Base-by-base conservation (phyloP, 2,797 vertebrate species). In the Sebastes glaucus region DNA sequence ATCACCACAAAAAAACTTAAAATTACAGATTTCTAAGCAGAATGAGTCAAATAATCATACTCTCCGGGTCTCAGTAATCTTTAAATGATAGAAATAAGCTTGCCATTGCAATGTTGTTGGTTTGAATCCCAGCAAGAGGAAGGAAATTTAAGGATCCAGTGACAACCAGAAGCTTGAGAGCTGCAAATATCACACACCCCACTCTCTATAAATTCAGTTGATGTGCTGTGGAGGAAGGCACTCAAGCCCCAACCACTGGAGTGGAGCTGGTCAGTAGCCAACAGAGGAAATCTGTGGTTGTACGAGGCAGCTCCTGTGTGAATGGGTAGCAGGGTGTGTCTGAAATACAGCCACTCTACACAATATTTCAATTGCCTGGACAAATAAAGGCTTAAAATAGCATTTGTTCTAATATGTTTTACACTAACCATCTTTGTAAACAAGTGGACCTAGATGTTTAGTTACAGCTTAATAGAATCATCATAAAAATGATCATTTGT, bases 271-370 rank as follows among this genome's bases (percentile, higher is more conserved):
- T 91, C 57, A 1, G 84, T 67, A 77, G 91, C 92, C 93, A 93
- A 60, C 82, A 87, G 85, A 91, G 90, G 89, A 93, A 90, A 93
- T 91, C 88, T 93, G 91, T 82, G 92, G 87, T 89, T 85, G 86
- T 88, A 83, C 82, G 52, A 42, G 77, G 85, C 87, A 89, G 89
- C 88, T 92, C 89, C 89, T 90, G 91, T 91, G 89, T 91, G 90
- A 92, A 92, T 89, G 88, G 92, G 89, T 81, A 89, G 85, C 73
- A 88, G 93, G 91, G 90, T 74, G 89, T 93, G 90, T 88, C 92
- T 89, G 84, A 88, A 91, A 89, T 83, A 77, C 80, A 87, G 71
- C 74, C 74, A 79, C 84, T 80, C 60, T 71, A 59, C 68, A 68
- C 82, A 78, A 85, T 89, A 88, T 88, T 85, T 84, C 83, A 87